Evolutionary conservation across 2,797 vertebrate species (phyloP), one percentile per base, ranked within the genome.

Genomic region (Tenualosa thibaudeaui): DNA sequence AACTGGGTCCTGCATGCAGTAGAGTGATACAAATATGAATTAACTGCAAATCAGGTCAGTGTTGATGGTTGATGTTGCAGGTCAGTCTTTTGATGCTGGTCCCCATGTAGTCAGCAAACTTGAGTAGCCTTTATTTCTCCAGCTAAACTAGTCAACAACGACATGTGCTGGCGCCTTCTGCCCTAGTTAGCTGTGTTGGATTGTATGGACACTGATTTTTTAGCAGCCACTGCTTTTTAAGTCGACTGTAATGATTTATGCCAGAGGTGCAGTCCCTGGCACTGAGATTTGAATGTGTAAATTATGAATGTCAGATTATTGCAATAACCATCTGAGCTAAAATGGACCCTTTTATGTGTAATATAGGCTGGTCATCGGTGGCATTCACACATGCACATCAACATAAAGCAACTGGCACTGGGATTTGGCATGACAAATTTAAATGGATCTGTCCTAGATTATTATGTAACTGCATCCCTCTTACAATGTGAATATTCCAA

Each of bases 201-300:
- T 56, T 68, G 68, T 88, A 22, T 81, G 81, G 26, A 86, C 89
- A 87, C 81, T 78, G 40, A 0, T 83, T 82, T 88, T 88, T 84
- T 50, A 83, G 78, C 58, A 82, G 31, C 81, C 87, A 49, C 83
- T 78, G 71, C 15, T 58, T 86, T 85, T 85, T 86, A 85, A 86
- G 82, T 54, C 51, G 31, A 86, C 75, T 81, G 71, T 83, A 85
- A 89, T 87, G 43, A 87, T 86, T 51, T 88, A 78, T 71, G 85
- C 85, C 54, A 84, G 24, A 62, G 86, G 84, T 84, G 37, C 87
- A 53, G 50, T 85, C 65, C 85, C 31, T 89, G 78, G 86, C 85
- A 89, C 83, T 88, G 83, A 75, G 83, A 88, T 90, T 58, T 86
- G 19, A 81, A 31, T 86, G 83, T 83, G 84, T 86, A 86, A 92